Evolutionary conservation across 1,140 invertebrate species (phyloP).

Genomic region (Drosophila nigrodunni): DNA sequence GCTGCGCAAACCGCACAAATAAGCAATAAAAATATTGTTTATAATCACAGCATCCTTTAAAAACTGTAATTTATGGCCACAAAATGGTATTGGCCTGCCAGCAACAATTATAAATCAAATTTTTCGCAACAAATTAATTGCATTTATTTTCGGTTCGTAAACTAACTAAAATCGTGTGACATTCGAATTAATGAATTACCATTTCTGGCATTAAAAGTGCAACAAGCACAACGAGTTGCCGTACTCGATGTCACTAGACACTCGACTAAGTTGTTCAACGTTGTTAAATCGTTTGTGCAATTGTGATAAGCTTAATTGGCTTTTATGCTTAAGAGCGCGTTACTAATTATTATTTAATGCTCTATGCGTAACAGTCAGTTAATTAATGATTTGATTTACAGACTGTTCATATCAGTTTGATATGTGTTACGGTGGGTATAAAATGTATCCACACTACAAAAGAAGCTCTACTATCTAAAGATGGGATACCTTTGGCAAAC

Average conservation of each 20-base stretch:
- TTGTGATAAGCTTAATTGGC: conserved; percentile 43
- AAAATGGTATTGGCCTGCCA: not conserved
- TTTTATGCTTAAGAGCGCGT: conserved; percentile 15
- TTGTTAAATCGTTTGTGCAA: conserved; percentile 38
- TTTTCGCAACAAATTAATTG: conserved; percentile 52
- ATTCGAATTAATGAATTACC: conserved; percentile 36
- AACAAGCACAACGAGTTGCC: not conserved
- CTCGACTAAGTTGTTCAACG: conserved; percentile 18
- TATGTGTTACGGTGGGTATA: no score
- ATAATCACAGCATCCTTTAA: conserved; percentile 21
- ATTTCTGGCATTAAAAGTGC: not conserved
- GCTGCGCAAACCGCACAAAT: conserved; percentile 28
- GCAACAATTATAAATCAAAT: conserved; percentile 48
- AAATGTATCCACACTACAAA: no score
- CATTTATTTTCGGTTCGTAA: conserved; percentile 39
- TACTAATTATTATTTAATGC: conserved; percentile 41
- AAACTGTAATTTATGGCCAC: conserved; percentile 40
- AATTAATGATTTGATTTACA: conserved; percentile 19
- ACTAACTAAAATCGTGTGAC: conserved; percentile 36
- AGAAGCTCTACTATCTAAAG: no score
- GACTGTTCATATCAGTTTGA: no score
- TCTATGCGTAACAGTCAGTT: not conserved
- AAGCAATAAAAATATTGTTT: not conserved
- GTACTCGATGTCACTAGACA: conserved; percentile 28
- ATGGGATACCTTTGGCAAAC: not conserved